These are phyloP conservation scores for Eulemur rubriventer DNA, from an alignment of 2,797 vertebrate species.

Conservation along the genomic window DNA sequence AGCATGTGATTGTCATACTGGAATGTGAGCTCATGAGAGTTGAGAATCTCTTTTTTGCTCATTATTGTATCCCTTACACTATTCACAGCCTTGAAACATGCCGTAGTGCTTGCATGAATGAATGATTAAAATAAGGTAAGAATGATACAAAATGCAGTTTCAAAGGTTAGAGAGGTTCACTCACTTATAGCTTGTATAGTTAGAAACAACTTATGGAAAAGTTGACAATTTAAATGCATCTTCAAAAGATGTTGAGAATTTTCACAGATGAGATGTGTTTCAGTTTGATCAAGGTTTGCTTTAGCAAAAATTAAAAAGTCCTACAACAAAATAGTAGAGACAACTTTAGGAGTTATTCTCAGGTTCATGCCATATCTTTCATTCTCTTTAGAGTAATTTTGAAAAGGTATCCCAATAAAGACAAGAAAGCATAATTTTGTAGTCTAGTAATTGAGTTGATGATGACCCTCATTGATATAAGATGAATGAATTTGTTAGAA, in stretches of 20 bases:
- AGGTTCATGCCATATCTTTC: background rate
- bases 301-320: background rate
- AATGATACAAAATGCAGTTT: background rate
- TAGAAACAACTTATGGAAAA: background rate
- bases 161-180: background rate
- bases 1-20: background rate
- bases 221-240: background rate
- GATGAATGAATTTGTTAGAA: background rate
- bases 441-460: background rate
- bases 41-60: background rate
- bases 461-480: background rate
- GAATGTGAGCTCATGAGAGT: background rate
- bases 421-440: background rate
- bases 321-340: background rate
- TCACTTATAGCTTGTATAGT: background rate
- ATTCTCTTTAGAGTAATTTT: background rate
- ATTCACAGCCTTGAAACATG: background rate
- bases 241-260: background rate
- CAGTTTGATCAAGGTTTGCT: background rate
- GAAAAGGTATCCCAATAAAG: background rate
- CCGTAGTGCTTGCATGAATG: background rate
- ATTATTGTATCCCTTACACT: background rate
- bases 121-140: background rate
- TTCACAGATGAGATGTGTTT: background rate
- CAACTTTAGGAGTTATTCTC: background rate